Evolutionary conservation across 2,888 invertebrate species (phyloP).

Genomic region (Cinara cedri): DNA sequence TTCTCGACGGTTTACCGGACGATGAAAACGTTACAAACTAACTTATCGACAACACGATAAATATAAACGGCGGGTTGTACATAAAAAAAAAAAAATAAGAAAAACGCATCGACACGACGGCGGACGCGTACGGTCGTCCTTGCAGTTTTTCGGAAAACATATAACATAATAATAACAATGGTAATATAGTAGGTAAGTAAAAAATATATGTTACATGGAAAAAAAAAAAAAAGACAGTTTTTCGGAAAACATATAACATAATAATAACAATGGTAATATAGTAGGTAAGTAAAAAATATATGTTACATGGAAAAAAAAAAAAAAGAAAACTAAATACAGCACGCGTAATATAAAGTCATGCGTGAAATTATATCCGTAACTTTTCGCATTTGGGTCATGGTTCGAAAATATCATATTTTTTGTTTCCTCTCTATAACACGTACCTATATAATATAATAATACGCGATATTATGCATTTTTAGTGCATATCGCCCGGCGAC

Average conservation of each 20-base stretch:
- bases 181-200: too few species aligned
- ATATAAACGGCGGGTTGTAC: not conserved
- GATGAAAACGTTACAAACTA: not conserved
- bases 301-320: conserved; percentile 9
- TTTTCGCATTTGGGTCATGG: conserved; percentile 54
- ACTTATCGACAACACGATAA: conserved; percentile 4
- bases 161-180: too few species aligned
- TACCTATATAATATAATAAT: too few species aligned
- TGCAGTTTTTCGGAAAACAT: not conserved
- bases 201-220: conserved; percentile 2
- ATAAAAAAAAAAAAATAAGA: too few species aligned
- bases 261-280: too few species aligned
- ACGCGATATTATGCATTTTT: too few species aligned
- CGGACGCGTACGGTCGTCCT: conserved; percentile 8
- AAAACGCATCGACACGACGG: not conserved
- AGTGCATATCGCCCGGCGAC: too few species aligned
- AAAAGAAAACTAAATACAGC: too few species aligned
- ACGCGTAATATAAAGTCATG: conserved; percentile 46
- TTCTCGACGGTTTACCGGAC: not conserved
- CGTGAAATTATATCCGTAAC: conserved; percentile 54
- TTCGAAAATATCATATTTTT: too few species aligned
- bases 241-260: not conserved
- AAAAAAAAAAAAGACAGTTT: too few species aligned
- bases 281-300: too few species aligned
- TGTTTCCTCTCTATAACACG: too few species aligned